phyloP scores from a whole-genome alignment of 2,888 invertebrate genomes.

The Metalampra italica region DNA sequence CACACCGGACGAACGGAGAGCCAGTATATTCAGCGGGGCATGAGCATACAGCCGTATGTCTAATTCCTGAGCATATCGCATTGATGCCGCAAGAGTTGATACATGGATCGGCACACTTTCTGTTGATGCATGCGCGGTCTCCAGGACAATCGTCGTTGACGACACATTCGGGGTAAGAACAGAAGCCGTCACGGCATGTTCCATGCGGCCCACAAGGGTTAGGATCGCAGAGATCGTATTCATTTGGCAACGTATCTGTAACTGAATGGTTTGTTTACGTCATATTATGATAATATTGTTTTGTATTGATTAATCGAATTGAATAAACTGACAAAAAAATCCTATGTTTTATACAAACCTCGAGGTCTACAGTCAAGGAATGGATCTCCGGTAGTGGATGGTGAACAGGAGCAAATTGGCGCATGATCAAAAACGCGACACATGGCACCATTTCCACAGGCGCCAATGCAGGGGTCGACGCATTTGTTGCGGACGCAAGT shows the following conservation, averaged over 20 bases:
- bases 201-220: constrained; percentile 86
- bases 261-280: constrained; percentile 12
- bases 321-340: no score
- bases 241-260: constrained; percentile 44
- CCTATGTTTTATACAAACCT: constrained; percentile 31
- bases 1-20: constrained; percentile 86
- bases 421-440: constrained; percentile 81
- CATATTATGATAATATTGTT: no score
- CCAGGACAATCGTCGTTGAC: constrained; percentile 92
- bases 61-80: constrained; percentile 85
- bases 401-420: constrained; percentile 87
- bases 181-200: constrained; percentile 81
- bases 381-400: constrained; percentile 86
- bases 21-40: constrained; percentile 89
- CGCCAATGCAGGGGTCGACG: constrained; percentile 87
- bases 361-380: constrained; percentile 81
- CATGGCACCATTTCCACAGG: constrained; percentile 87
- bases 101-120: constrained; percentile 91
- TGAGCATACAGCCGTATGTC: constrained; percentile 88
- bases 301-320: no score
- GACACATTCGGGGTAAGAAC: constrained; percentile 90
- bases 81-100: constrained; percentile 90
- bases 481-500: constrained; percentile 90
- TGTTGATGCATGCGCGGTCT: constrained; percentile 88
- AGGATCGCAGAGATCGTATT: constrained; percentile 82